These are phyloP conservation scores for Phenganax marumi DNA, from an alignment of 92 coral and sea anemone species.

Conservation along the genomic window DNA sequence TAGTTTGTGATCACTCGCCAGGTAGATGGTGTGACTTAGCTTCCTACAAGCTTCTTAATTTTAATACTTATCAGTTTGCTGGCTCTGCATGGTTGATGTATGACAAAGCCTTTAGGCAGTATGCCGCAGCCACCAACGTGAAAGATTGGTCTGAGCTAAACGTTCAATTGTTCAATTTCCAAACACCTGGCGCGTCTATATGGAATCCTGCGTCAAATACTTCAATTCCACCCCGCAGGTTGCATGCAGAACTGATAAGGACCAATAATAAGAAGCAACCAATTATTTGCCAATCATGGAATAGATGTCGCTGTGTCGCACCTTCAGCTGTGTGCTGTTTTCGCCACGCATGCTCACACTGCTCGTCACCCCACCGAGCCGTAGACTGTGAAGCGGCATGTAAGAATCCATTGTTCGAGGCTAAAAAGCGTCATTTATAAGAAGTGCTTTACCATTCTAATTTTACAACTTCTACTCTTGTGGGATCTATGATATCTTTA, in stretches of 20 bases:
- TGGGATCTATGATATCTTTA: too few relatives aligned
- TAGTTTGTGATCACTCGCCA: background rate
- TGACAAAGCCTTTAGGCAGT: too few relatives aligned
- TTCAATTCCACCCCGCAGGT: too few relatives aligned
- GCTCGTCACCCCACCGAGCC: background rate
- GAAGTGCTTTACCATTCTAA: too few relatives aligned
- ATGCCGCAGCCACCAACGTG: background rate
- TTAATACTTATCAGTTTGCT: conserved; percentile 26
- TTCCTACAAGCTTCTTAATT: conserved; percentile 12
- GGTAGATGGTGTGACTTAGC: background rate
- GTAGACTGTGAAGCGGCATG: background rate
- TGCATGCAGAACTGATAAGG: background rate
- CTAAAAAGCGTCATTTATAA: background rate
- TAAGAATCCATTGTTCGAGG: background rate
- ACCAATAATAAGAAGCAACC: too few relatives aligned
- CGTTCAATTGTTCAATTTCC: too few relatives aligned
- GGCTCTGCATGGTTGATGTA: conserved; percentile 7
- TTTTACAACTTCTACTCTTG: too few relatives aligned
- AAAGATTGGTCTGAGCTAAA: conserved; percentile 28
- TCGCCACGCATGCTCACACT: conserved; percentile 13
- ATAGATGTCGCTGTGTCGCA: conserved; percentile 14
- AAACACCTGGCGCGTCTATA: too few relatives aligned
- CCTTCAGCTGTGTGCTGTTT: background rate
- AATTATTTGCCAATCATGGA: conserved; percentile 39
- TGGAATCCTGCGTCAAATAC: too few relatives aligned